Percentiles rank a stretch among this genome's conserved stretches.
Conservation (phyloP, 2,888 invertebrate genomes). For the Gerris lacustris region DNA sequence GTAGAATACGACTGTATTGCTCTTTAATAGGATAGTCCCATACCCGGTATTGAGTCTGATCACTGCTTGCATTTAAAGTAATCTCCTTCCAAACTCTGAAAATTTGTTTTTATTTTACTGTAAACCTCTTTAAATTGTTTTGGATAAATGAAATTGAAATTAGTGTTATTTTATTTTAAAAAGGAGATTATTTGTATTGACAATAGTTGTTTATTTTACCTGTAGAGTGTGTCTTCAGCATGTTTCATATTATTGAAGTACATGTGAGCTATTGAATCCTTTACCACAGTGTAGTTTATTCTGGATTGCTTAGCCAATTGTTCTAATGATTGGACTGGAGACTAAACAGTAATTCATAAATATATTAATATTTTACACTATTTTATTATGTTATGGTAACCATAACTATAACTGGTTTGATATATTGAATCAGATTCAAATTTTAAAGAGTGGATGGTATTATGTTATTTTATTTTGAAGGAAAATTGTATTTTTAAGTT, state of each 20-base stretch:
- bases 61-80: constrained; percentile 66
- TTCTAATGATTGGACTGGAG: constrained; percentile 75
- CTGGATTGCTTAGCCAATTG: constrained; percentile 75
- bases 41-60: constrained; percentile 65
- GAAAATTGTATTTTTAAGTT: too few species aligned
- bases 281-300: constrained; percentile 77
- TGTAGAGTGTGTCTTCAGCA: constrained; percentile 76
- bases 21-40: constrained; percentile 91
- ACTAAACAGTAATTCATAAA: constrained; percentile 40
- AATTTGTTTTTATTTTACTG: constrained; percentile 10
- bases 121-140: too few species aligned
- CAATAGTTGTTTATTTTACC: constrained; percentile 38
- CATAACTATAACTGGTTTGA: too few species aligned
- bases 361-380: too few species aligned
- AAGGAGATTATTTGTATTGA: too few species aligned
- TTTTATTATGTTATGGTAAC: too few species aligned
- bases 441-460: too few species aligned
- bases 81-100: constrained; percentile 77
- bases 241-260: constrained; percentile 85
- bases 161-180: too few species aligned
- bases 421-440: too few species aligned
- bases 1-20: constrained; percentile 75
- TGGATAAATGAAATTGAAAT: too few species aligned
- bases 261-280: constrained; percentile 58
- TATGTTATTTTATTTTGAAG: too few species aligned